phyloP scores from a whole-genome alignment of 2,113 vertebrate genomes.

The Podarcis cretensis region DNA sequence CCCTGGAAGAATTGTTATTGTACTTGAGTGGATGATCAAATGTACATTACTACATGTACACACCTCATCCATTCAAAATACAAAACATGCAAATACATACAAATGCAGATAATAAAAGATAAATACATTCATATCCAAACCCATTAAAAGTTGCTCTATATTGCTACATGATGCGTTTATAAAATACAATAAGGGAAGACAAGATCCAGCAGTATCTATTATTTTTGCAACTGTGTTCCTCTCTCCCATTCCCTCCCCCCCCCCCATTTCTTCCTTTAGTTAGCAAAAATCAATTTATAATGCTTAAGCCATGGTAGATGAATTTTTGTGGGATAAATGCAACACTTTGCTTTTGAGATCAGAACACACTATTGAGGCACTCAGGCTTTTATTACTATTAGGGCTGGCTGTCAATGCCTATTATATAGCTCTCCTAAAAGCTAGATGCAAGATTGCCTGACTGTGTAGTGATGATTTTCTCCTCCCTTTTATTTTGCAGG shows the following conservation, averaged over 20 bases:
- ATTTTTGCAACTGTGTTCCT: not conserved
- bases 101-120: not conserved
- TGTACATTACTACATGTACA: not conserved
- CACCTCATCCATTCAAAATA: not conserved
- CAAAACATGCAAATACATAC: not conserved
- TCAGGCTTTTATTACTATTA: constrained; percentile 60
- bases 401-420: constrained; percentile 55
- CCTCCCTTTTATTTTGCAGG: not conserved
- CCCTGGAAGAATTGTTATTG: not conserved
- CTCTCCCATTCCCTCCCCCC: not conserved
- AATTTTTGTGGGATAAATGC: constrained; percentile 69
- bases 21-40: not conserved
- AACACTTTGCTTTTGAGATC: constrained; percentile 52
- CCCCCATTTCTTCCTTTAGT: constrained; percentile 34
- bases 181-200: constrained; percentile 39
- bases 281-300: constrained; percentile 65
- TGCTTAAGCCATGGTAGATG: constrained; percentile 64
- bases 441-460: constrained; percentile 58
- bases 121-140: not conserved
- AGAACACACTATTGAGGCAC: constrained; percentile 22
- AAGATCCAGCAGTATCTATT: constrained; percentile 30
- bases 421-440: constrained; percentile 68
- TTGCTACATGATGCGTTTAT: constrained; percentile 49
- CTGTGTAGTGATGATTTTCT: constrained; percentile 26
- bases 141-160: not conserved